Evolutionary conservation across 2,113 vertebrate species (phyloP), one percentile per base, ranked within the genome.

Genomic region (Ia io): DNA sequence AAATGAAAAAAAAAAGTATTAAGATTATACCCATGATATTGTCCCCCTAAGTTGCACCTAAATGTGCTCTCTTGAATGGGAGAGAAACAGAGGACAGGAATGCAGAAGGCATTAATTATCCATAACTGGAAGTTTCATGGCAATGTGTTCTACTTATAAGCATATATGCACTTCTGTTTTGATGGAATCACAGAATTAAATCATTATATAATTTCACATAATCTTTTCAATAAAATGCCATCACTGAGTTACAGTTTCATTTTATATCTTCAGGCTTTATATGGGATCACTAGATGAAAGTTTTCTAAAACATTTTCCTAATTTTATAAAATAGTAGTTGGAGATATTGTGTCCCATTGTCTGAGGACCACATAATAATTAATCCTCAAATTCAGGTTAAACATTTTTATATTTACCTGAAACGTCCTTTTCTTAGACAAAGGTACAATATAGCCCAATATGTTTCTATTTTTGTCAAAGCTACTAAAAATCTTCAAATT

Each of bases 381-480:
- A 70, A 90, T 79, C 12, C 22, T 67, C 73, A 23, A 85, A 69
- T 88, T 53, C 42, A 86, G 63, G 9, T 44, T 84, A 73, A 91
- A 93, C 13, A 30, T n/a, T 9, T 80, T 92, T 74, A n/a, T 79
- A 76, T 70, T 82, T 71, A 74, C 37, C 56, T 20, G 56, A 82
- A 82, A 61, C 16, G 59, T 94, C 8, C 2, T 92, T 84, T 73
- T 63, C 44, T 73, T 90, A 96, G n/a, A 70, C 42, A 93, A 87
- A 20, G 32, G 4, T 86, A 84, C 0, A 88, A 77, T 49, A 80
- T 32, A 94, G 53, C 6, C 18, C 23, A 77, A 22, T 61, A 44
- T 92, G 14, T 84, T 92, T 82, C 51, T 94, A 61, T 85, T 96
- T 92, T 92, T 83, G 47, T 87, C 77, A 95, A 87, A 90, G 73